A percentile compares a stretch with the other conserved stretches of the same genome.
phyloP scores from a whole-genome alignment of 2,113 vertebrate genomes.

The Manacus vitellinus region DNA sequence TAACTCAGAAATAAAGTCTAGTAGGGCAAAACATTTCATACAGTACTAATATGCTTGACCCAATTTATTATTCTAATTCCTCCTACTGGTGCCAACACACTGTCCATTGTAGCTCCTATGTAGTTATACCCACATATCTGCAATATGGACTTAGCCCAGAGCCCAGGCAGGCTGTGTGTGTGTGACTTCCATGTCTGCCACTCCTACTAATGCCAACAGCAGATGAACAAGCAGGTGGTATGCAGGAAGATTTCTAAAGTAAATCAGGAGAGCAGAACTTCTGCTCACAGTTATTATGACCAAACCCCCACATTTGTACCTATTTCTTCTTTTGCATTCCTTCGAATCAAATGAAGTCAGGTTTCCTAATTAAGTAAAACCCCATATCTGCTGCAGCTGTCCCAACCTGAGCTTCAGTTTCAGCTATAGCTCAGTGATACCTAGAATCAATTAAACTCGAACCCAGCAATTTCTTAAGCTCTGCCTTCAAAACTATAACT shows the following conservation, averaged over 20 bases:
- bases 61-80: neutral
- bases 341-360: neutral
- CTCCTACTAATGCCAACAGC: neutral
- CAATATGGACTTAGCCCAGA: neutral
- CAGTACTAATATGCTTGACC: neutral
- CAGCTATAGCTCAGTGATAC: neutral
- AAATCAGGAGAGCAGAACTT: neutral
- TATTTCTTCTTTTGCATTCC: neutral
- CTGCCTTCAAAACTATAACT: neutral
- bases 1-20: slow-evolving; percentile 20
- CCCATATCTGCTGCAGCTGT: neutral
- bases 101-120: neutral
- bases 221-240: slow-evolving; percentile 23
- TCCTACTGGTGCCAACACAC: neutral
- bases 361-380: neutral
- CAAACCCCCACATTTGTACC: neutral
- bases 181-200: neutral
- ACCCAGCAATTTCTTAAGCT: neutral
- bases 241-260: neutral
- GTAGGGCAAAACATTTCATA: neutral
- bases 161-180: neutral
- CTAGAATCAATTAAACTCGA: neutral
- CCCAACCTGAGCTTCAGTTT: neutral
- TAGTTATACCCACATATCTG: neutral
- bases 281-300: neutral